Evolutionary conservation across 2,797 vertebrate genomes (phyloP), one percentile per base, ranked within the genome.

Genomic region (Fundulus diaphanus): DNA sequence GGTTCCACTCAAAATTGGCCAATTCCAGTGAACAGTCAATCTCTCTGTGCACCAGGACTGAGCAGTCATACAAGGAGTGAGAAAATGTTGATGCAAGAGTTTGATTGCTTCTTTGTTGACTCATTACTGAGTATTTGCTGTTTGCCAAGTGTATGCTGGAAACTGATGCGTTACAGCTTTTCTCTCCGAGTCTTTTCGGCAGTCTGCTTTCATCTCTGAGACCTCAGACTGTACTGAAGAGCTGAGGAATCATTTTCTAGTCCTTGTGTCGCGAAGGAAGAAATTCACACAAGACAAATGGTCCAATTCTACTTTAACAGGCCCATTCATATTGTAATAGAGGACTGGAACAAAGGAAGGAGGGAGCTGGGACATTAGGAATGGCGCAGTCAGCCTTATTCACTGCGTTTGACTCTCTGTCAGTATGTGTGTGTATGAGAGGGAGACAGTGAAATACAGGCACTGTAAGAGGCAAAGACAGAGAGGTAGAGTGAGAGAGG

Each of bases 251-350:
- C 85, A 90, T 92, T 91, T 93, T 93, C 87, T 86, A 87, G 89
- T 90, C 84, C 85, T 83, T 67, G 73, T 91, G 89, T 92, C 76
- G 46, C 59, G 74, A 85, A 81, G 81, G 52, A 90, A 85, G 85
- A 89, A 91, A 83, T 87, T 90, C 85, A 83, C 88, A 87, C 91
- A 93, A 94, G 93, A 95, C 90, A 92, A 94, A 95, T 94, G 89
- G 87, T 94, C 90, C 92, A 92, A 93, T 94, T 94, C 87, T 73
- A 85, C 88, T 88, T 89, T 85, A 92, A 90, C 89, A 83, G 88
- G 85, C 87, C 90, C 83, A 92, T 95, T 95, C 88, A 91, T 93
- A 94, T 93, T 92, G 91, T 92, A 94, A 94, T 93, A 82, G 90
- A 87, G 83, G 82, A 85, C 84, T 90, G 87, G 88, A 92, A 90